phyloP scores from a whole-genome alignment of 2,113 vertebrate species.

The Cyphomyrus plagiostoma region DNA sequence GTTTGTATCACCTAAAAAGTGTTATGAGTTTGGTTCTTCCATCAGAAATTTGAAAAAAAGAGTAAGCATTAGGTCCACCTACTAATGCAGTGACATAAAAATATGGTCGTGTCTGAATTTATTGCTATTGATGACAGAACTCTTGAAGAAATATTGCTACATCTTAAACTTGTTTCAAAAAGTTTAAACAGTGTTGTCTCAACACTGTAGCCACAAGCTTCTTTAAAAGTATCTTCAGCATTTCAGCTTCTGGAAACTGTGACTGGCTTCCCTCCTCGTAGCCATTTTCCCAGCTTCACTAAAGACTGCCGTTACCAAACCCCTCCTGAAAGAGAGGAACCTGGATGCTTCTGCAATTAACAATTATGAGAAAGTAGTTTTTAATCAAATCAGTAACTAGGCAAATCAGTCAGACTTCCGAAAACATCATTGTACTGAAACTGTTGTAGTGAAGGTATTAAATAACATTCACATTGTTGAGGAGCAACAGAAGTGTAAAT shows the following conservation, averaged over 20 bases:
- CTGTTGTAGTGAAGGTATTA: background rate
- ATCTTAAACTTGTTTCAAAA: background rate
- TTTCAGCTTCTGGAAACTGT: background rate
- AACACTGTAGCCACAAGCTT: background rate
- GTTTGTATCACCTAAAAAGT: background rate
- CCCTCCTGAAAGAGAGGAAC: too few species aligned
- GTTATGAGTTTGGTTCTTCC: background rate
- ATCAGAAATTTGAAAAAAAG: background rate
- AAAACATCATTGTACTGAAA: background rate
- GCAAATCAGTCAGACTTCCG: background rate
- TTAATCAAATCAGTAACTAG: background rate
- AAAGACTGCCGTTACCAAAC: background rate
- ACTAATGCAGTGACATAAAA: background rate
- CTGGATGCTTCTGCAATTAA: too few species aligned
- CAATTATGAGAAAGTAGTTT: background rate
- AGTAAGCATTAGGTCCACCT: background rate
- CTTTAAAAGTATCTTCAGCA: background rate
- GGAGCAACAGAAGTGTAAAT: too few species aligned
- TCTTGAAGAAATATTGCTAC: background rate
- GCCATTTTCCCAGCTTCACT: too few species aligned
- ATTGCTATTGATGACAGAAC: background rate
- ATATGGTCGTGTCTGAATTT: background rate
- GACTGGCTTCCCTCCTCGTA: background rate
- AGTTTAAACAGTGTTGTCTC: background rate
- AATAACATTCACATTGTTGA: background rate